Conservation (phyloP, 2,113 vertebrate genomes). For the Mixornis gularis region DNA sequence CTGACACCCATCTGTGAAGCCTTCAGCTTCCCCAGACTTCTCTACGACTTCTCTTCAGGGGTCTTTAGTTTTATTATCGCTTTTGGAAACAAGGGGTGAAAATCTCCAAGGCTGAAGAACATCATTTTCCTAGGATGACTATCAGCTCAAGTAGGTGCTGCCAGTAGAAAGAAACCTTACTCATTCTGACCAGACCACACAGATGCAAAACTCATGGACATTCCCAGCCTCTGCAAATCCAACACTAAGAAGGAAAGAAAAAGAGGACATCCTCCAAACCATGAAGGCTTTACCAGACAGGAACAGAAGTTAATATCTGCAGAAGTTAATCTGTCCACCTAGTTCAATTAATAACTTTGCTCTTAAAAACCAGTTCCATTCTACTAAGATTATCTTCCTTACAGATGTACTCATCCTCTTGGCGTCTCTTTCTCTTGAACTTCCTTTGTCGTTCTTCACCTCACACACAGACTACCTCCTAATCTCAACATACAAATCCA, state of each 20-base stretch:
- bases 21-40: background rate
- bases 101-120: background rate
- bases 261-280: background rate
- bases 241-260: fast-evolving
- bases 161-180: background rate
- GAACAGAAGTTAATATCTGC: background rate
- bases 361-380: background rate
- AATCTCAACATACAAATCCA: background rate
- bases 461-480: background rate
- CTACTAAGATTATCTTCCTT: background rate
- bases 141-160: background rate
- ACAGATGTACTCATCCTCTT: background rate
- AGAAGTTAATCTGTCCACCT: background rate
- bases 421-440: background rate
- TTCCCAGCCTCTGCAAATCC: background rate
- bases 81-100: background rate
- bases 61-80: background rate
- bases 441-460: background rate
- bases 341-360: background rate
- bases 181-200: background rate
- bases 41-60: background rate
- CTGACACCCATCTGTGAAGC: background rate
- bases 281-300: background rate
- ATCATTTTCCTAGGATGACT: background rate
- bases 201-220: background rate